Percentiles rank a stretch among this genome's conserved stretches.
Conservation (phyloP, 2,113 vertebrate species). For the Lophochroa leadbeateri region DNA sequence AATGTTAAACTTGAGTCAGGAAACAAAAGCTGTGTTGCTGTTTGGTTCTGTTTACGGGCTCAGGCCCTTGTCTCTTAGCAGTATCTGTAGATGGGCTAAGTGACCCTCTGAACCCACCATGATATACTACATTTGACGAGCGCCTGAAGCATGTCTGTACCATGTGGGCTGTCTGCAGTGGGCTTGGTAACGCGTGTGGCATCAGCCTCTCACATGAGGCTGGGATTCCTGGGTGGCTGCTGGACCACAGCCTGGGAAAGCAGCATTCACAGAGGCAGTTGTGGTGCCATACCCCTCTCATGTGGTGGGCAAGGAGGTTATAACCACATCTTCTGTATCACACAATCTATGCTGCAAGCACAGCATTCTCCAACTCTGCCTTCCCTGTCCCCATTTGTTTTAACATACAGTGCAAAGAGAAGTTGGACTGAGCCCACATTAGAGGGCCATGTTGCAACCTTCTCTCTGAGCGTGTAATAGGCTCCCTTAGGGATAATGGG, state of each 20-base stretch:
- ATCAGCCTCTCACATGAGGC: rapidly evolving
- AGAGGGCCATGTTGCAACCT: neutral
- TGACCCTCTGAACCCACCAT: neutral
- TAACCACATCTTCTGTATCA: neutral
- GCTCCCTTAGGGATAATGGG: slow-evolving; percentile 42
- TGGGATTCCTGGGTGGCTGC: rapidly evolving
- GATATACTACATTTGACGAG: neutral
- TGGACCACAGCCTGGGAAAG: neutral
- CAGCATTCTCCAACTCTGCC: neutral
- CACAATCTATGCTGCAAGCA: neutral
- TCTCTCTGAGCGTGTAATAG: slow-evolving; percentile 5
- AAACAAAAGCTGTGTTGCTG: neutral
- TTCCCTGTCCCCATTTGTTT: neutral
- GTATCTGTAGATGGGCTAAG: neutral
- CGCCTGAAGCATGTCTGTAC: neutral
- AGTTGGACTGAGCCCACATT: neutral
- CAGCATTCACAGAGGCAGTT: rapidly evolving
- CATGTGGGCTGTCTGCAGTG: neutral
- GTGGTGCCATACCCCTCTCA: rapidly evolving
- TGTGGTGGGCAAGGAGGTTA: neutral
- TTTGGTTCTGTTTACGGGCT: neutral
- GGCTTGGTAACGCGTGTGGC: rapidly evolving
- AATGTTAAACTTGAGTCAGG: slow-evolving; percentile 5
- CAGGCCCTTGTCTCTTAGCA: neutral
- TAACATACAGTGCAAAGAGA: neutral